phyloP scores from a whole-genome alignment of 1,140 invertebrate species.

The Pseudomyrmex gracilis region DNA sequence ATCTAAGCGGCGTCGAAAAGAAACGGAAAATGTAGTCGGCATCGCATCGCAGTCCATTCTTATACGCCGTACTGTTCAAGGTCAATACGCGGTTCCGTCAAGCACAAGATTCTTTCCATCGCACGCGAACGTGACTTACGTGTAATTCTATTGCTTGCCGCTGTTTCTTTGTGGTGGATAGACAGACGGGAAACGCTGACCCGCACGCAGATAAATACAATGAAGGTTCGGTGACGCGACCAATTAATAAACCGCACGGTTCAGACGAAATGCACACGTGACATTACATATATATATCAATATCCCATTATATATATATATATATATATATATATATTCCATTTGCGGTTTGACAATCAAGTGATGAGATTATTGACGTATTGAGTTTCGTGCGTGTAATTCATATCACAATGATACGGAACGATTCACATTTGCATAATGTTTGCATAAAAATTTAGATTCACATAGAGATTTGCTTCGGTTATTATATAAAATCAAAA shows the following conservation, averaged over 20 bases:
- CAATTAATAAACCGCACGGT: background rate
- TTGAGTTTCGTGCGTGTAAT: too few relatives aligned
- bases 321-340: constrained; percentile 1
- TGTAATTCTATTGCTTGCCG: constrained; percentile 28
- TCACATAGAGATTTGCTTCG: too few relatives aligned
- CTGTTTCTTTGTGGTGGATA: background rate
- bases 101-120: too few relatives aligned
- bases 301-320: too few relatives aligned
- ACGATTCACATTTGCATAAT: too few relatives aligned
- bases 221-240: background rate
- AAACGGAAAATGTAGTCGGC: background rate
- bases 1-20: constrained; percentile 6
- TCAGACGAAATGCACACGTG: too few relatives aligned
- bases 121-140: constrained; percentile 7
- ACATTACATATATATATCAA: background rate
- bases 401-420: too few relatives aligned
- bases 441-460: too few relatives aligned
- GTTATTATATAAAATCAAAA: too few relatives aligned
- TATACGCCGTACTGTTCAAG: background rate
- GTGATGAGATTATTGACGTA: too few relatives aligned
- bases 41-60: background rate
- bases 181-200: background rate
- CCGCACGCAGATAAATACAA: background rate
- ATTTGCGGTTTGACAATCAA: background rate
- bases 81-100: too few relatives aligned